Evolutionary conservation across 2,888 invertebrate species (phyloP).

Genomic region (Abrostola tripartita): DNA sequence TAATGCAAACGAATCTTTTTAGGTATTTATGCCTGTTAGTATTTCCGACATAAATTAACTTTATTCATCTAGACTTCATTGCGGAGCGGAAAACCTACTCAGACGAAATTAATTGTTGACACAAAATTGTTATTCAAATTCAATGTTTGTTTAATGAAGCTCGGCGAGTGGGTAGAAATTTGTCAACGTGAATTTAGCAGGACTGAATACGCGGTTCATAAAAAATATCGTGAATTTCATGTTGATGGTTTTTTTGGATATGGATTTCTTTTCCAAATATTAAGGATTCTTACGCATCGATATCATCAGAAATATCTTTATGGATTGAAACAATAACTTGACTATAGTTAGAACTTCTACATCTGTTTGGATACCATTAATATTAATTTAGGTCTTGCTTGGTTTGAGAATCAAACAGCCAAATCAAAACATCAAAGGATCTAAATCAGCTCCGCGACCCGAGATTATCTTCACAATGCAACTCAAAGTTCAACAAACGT

Average conservation of each 20-base stretch:
- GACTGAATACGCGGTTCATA: neutral
- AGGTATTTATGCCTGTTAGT: slow-evolving; percentile 1
- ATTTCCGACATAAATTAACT: slow-evolving; percentile 10
- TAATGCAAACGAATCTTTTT: neutral
- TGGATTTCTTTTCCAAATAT: too few relatives aligned
- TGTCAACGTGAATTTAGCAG: neutral
- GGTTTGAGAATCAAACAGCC: neutral
- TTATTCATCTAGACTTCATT: slow-evolving; percentile 9
- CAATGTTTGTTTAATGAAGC: slow-evolving; percentile 7
- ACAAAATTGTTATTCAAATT: slow-evolving; percentile 6
- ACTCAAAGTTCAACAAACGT: slow-evolving; percentile 53
- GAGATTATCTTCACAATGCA: slow-evolving; percentile 30
- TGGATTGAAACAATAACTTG: neutral
- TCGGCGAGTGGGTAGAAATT: neutral
- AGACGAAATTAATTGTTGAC: slow-evolving; percentile 1
- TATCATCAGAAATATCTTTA: too few relatives aligned
- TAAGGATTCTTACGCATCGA: too few relatives aligned
- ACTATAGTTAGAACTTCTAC: too few relatives aligned
- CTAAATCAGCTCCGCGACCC: neutral
- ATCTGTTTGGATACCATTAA: neutral
- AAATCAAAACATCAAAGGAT: neutral
- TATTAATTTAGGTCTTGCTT: too few relatives aligned
- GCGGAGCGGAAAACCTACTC: slow-evolving; percentile 17
- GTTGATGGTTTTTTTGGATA: neutral
- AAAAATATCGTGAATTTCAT: neutral